Base-by-base conservation (phyloP, 2,797 vertebrate genomes). In the Anolis apletophallus region DNA sequence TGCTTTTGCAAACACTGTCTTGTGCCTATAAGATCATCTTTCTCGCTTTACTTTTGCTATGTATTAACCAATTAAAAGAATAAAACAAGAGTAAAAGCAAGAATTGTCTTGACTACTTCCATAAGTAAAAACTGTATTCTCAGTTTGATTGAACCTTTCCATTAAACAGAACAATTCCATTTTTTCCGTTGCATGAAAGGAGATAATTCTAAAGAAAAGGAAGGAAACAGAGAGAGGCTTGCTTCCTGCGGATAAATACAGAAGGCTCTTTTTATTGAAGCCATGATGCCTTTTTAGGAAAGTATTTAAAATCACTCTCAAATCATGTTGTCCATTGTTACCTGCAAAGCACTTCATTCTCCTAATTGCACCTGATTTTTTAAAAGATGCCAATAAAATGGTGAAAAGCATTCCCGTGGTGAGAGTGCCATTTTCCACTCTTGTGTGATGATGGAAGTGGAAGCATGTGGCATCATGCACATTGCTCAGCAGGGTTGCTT, bases 371-470 rank as follows among this genome's bases (percentile, higher is more conserved):
- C 82, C 26, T 83, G n/a, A 4, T 90, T 52, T 88, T 92, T 75
- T 0, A 79, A 54, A 81, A 67, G 83, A 61, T 61, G 88, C 86
- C 68, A 12, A 0, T 68, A 77, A 26, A 85, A 90, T 81, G 85
- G 76, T 88, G 52, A 73, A 78, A 91, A 86, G 89, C 67, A 72
- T 74, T n/a, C 75, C 71, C n/a, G 4, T 46, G 71, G 8, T 92
- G 72, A 76, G 88, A 78, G 69, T 90, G 54, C 89, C 92, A 90
- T 85, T 88, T 59, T 36, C 88, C 46, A 85, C n/a, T 78, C 80
- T 77, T 71, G 85, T 91, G 85, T 87, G 78, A 88, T 1, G 0
- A 84, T 86, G 84, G 75, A 91, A 93, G 81, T 89, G 67, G 85
- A 91, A 93, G 89, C 85, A 34, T 54, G 55, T 72, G 54, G 11